These are phyloP conservation scores for Aphidius colemani DNA, from an alignment of 2,888 invertebrate genomes.

Conservation along the genomic window DNA sequence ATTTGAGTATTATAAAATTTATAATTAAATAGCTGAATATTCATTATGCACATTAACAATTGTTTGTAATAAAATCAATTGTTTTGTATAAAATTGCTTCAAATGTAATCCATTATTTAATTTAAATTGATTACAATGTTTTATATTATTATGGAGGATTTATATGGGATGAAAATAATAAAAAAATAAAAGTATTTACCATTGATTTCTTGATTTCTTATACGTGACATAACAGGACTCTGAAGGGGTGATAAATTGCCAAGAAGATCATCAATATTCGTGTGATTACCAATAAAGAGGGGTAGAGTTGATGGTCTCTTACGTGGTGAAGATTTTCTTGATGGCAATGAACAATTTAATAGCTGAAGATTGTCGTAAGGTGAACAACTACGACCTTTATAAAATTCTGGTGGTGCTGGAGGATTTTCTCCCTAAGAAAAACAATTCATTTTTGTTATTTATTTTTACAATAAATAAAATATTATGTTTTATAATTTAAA, in stretches of 20 bases:
- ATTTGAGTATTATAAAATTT: not conserved
- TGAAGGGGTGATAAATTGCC: conserved; percentile 61
- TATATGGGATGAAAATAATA: not conserved
- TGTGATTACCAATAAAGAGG: conserved; percentile 81
- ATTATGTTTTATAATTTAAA: conserved; percentile 4
- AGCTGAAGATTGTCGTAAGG: conserved; percentile 74
- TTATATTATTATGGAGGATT: not conserved
- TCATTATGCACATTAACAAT: not conserved
- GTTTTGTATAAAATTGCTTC: conserved; percentile 13
- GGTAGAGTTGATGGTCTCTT: conserved; percentile 56
- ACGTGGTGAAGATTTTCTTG: conserved; percentile 46
- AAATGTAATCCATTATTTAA: not conserved
- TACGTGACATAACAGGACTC: conserved; percentile 43
- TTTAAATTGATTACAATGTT: not conserved
- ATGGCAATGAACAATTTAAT: conserved; percentile 33
- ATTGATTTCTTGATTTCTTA: conserved; percentile 43
- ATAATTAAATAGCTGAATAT: not conserved
- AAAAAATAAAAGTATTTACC: conserved; percentile 34
- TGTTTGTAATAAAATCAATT: not conserved
- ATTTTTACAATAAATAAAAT: not conserved
- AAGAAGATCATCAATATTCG: conserved; percentile 88
- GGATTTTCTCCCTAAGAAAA: conserved; percentile 53
- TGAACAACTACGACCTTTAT: conserved; percentile 64
- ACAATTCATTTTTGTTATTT: not conserved
- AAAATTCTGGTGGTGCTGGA: conserved; percentile 53